Conservation (phyloP, 2,113 vertebrate genomes). For the Ranitomeya imitator region DNA sequence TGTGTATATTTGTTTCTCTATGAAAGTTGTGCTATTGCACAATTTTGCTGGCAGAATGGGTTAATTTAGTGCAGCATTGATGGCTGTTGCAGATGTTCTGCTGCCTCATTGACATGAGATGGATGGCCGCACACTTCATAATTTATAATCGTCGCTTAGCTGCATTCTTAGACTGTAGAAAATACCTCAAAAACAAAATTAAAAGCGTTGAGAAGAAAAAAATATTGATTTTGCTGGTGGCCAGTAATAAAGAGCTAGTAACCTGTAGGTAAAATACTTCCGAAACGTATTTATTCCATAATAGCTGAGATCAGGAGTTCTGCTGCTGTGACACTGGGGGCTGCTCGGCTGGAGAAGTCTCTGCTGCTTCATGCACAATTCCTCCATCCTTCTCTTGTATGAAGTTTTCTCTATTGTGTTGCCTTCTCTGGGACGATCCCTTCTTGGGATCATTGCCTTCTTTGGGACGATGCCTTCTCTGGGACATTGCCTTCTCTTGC, state of each 20-base stretch:
- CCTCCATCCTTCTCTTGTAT: too few relatives aligned
- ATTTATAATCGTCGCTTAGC: slow-evolving; percentile 79
- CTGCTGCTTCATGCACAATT: too few relatives aligned
- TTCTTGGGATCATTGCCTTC: too few relatives aligned
- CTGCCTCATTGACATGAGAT: slow-evolving; percentile 68
- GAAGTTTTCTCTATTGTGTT: too few relatives aligned
- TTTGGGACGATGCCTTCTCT: too few relatives aligned
- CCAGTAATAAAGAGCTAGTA: slow-evolving; percentile 85
- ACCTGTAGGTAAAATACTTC: slow-evolving; percentile 85
- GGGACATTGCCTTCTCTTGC: too few relatives aligned
- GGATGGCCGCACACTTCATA: slow-evolving; percentile 71
- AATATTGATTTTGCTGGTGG: slow-evolving; percentile 84
- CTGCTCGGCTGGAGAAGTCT: background rate
- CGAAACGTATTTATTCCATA: slow-evolving; percentile 85
- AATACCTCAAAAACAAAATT: slow-evolving; percentile 79
- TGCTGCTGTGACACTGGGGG: background rate
- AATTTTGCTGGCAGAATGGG: background rate
- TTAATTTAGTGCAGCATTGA: background rate
- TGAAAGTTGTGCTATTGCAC: background rate
- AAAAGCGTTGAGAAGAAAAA: slow-evolving; percentile 77
- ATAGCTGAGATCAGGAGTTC: slow-evolving; percentile 80
- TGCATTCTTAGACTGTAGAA: background rate
- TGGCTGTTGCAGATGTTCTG: background rate
- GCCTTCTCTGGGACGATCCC: too few relatives aligned
- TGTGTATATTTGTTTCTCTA: too few relatives aligned